Conservation (phyloP, 2,113 vertebrate species). For the Podilymbus podiceps region DNA sequence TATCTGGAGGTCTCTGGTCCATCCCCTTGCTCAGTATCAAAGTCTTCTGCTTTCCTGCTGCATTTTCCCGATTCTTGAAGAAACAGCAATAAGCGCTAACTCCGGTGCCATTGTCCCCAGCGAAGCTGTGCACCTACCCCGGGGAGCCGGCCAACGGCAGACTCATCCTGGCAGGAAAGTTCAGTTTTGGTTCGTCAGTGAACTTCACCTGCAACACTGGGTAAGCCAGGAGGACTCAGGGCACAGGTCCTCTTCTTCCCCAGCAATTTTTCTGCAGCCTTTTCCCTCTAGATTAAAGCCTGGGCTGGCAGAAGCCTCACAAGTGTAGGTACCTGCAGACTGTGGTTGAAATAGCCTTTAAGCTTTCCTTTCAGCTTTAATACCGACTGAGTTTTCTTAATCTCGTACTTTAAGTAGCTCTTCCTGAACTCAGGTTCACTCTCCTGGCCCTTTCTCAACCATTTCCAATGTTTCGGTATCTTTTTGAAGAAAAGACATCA, state of each 20-base stretch:
- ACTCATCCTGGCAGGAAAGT: fast-evolving
- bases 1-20: not conserved
- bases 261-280: fast-evolving
- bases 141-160: not conserved
- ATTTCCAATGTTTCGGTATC: not conserved
- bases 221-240: not conserved
- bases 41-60: not conserved
- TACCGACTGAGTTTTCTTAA: not conserved
- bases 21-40: not conserved
- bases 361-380: not conserved
- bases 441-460: not conserved
- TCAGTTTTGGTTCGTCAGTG: not conserved
- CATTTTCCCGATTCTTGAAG: not conserved
- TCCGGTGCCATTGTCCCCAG: not conserved
- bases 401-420: not conserved
- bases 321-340: fast-evolving
- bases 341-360: not conserved
- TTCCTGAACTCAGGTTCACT: not conserved
- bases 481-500: not conserved
- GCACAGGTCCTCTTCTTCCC: not conserved
- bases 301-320: not conserved
- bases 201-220: slow-evolving; percentile 24
- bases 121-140: not conserved
- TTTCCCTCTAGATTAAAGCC: not conserved
- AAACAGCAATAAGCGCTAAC: not conserved